Percentiles rank a stretch among this genome's conserved stretches.
These are phyloP conservation scores for Urosaurus nigricauda DNA, from an alignment of 2,797 vertebrate species.

Conservation along the genomic window DNA sequence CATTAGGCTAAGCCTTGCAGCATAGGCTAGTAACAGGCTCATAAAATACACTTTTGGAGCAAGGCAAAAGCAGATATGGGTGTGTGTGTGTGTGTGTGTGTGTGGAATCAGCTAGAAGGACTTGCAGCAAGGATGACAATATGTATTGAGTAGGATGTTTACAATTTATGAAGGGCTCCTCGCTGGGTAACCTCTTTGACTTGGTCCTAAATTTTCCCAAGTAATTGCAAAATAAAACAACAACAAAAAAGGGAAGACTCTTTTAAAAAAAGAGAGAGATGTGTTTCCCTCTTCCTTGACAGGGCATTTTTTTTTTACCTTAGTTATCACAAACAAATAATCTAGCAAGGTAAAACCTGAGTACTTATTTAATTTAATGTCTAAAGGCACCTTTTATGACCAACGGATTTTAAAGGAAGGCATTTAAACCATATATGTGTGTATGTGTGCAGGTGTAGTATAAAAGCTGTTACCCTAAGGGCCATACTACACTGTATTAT, in stretches of 20 bases:
- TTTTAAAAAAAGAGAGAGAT: conserved; percentile 44
- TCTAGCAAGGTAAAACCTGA: conserved; percentile 71
- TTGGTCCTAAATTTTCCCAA: conserved; percentile 79
- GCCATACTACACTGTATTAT: background rate
- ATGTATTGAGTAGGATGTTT: conserved; percentile 81
- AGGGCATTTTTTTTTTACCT: conserved; percentile 69
- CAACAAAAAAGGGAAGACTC: conserved; percentile 65
- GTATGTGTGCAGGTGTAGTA: background rate
- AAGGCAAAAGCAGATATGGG: conserved; percentile 69
- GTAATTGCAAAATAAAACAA: conserved; percentile 78
- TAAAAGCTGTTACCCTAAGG: conserved; percentile 33
- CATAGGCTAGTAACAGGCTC: conserved; percentile 84
- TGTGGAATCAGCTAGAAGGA: conserved; percentile 77
- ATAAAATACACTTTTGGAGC: conserved; percentile 86
- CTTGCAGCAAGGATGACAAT: conserved; percentile 82
- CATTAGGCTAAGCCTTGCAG: conserved; percentile 88
- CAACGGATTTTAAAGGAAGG: conserved; percentile 67
- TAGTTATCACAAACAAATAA: conserved; percentile 75
- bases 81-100: too few species aligned
- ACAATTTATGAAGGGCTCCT: conserved; percentile 84
- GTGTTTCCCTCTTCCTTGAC: conserved; percentile 66
- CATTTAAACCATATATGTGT: conserved; percentile 45
- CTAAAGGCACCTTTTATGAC: conserved; percentile 62
- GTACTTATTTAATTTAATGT: conserved; percentile 73
- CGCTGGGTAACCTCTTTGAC: conserved; percentile 78